Evolutionary conservation across 2,113 vertebrate genomes (phyloP).

Genomic region (Spilogale gracilis): DNA sequence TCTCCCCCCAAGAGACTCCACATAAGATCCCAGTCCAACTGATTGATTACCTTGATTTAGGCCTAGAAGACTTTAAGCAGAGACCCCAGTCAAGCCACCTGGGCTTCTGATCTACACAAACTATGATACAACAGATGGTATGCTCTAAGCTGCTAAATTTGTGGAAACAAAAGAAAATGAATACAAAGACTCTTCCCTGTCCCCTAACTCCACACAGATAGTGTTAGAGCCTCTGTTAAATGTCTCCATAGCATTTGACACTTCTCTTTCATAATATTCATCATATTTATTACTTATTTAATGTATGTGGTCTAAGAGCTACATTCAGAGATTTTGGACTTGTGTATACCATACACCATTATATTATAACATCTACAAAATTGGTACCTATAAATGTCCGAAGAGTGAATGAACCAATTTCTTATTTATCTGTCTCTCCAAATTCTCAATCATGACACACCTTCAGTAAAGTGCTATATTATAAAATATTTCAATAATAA

Average conservation of each 20-base stretch:
- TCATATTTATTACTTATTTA: constrained; percentile 58
- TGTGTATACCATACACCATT: constrained; percentile 22
- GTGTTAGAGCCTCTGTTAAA: not conserved
- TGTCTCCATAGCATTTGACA: not conserved
- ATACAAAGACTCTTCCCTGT: not conserved
- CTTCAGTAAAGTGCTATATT: constrained; percentile 9
- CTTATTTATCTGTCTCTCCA: constrained; percentile 59
- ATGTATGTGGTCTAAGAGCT: constrained; percentile 39
- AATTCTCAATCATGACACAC: constrained; percentile 8
- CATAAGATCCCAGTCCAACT: not conserved
- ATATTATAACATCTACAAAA: constrained; percentile 53
- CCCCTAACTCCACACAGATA: not conserved
- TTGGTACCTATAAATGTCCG: not conserved
- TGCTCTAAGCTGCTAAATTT: constrained; percentile 42
- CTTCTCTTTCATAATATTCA: constrained; percentile 44
- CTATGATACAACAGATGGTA: constrained; percentile 1
- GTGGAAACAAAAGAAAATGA: constrained; percentile 55
- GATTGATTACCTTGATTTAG: not conserved
- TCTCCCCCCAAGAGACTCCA: not conserved
- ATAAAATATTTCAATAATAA: constrained; percentile 60
- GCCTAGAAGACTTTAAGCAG: not conserved
- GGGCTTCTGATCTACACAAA: not conserved
- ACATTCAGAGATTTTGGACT: constrained; percentile 18
- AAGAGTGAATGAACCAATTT: constrained; percentile 40
- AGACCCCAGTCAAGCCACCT: not conserved